Percentiles rank a stretch among this genome's conserved stretches.
phyloP scores from a whole-genome alignment of 2,113 vertebrate genomes.

The Spermophilus dauricus region DNA sequence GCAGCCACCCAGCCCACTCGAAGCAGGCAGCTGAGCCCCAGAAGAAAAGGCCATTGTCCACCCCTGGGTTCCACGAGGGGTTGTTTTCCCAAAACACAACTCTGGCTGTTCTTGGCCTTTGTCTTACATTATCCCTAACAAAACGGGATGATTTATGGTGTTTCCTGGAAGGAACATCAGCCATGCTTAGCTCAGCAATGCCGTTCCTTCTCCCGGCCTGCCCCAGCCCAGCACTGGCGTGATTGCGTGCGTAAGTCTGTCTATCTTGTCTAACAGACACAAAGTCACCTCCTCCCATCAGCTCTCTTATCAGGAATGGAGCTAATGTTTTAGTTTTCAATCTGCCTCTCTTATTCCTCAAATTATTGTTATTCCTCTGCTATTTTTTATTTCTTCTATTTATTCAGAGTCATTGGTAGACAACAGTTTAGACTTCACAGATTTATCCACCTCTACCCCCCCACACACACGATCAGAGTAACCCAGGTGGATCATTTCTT shows the following conservation, averaged over 20 bases:
- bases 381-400: constrained; percentile 28
- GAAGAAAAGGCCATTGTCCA: neutral
- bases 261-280: neutral
- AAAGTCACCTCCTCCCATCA: neutral
- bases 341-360: neutral
- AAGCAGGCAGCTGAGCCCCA: neutral
- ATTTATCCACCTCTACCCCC: neutral
- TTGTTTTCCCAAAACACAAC: neutral
- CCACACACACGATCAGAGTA: neutral
- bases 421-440: neutral
- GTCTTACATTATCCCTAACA: neutral
- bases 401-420: neutral
- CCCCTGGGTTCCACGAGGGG: neutral
- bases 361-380: neutral
- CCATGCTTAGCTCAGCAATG: neutral
- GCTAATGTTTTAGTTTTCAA: neutral
- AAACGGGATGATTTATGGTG: neutral
- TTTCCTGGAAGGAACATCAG: neutral
- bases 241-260: neutral
- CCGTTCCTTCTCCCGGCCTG: neutral
- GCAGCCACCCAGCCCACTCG: neutral
- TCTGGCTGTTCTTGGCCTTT: neutral
- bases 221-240: neutral
- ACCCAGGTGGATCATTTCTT: constrained; percentile 4
- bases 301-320: neutral